phyloP scores from a whole-genome alignment of 2,888 invertebrate species.

The Nemapogon koenigi region DNA sequence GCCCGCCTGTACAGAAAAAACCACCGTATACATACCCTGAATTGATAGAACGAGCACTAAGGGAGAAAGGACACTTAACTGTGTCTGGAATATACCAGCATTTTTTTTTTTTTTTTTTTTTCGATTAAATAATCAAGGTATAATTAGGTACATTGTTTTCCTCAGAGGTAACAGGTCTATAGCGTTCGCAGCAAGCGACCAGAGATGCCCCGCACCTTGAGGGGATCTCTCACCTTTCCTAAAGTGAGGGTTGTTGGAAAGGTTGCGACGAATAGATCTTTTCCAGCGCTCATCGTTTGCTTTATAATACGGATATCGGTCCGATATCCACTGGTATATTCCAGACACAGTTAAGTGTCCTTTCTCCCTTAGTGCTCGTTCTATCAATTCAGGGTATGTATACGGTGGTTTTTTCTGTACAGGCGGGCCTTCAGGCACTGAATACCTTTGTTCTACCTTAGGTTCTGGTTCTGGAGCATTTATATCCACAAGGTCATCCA shows the following conservation, averaged over 20 bases:
- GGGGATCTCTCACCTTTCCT: constrained; percentile 83
- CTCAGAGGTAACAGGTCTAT: constrained; percentile 47
- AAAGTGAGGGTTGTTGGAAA: constrained; percentile 92
- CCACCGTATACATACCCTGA: constrained; percentile 92
- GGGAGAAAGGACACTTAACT: constrained; percentile 85
- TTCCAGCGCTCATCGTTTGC: constrained; percentile 93
- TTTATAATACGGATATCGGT: constrained; percentile 88
- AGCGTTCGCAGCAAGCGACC: constrained; percentile 78
- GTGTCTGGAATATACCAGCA: constrained; percentile 92
- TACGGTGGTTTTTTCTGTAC: constrained; percentile 82
- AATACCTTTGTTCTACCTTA: constrained; percentile 28
- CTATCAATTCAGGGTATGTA: constrained; percentile 90
- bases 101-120: too few relatives aligned
- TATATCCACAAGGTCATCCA: constrained; percentile 74
- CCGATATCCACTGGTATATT: constrained; percentile 94
- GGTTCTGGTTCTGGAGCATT: constrained; percentile 50
- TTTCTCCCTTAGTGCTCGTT: constrained; percentile 83
- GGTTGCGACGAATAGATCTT: constrained; percentile 88
- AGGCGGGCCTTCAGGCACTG: constrained; percentile 28
- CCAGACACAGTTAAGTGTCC: constrained; percentile 90
- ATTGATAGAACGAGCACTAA: constrained; percentile 85
- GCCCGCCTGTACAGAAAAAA: constrained; percentile 66
- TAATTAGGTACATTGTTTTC: constrained; percentile 21
- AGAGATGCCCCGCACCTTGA: constrained; percentile 88
- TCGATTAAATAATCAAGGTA: too few relatives aligned